Base-by-base conservation (phyloP, 2,797 vertebrate species). In the Chloroceryle amazona region DNA sequence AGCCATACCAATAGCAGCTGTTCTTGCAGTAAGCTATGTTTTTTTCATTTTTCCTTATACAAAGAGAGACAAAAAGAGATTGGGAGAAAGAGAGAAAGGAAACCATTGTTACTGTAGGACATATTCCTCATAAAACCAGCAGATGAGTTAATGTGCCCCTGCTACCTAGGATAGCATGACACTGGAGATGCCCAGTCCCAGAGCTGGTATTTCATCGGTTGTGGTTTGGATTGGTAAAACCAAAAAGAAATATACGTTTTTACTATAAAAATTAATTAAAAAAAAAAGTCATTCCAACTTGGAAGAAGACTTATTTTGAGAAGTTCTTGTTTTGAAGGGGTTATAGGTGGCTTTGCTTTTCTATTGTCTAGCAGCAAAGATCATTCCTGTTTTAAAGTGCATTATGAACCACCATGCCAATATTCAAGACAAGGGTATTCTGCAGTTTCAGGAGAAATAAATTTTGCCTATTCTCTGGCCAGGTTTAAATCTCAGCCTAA, bases 1-100 rank as follows among this genome's bases (percentile, higher is more conserved):
- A 17, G 99, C 99, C 35, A 99, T 99, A 86, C 99, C 99, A 82
- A 99, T 99, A 37, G 99, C 99, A 51, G 99, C 99, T 21, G 99
- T 99, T 47, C 98, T 99, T 33, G 99, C 98, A 91, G 99, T 99
- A 99, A 99, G 99, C 81, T 51, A 23, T 51, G 14, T 4, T 72
- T 57, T 90, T 93, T 76, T 85, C 16, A 74, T 1, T 62, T 90
- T 90, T 93, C 44, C 49, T 51, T 93, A 60, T 33, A 46, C 73
- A 54, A 71, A 44, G 14, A 6, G 29, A 63, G 29, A 49, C 12
- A 18, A 72, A 75, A 70, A 5, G 15, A 35, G 14, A 39, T 8
- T 6, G 16, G 3, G 5, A 35, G 12, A 49, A 49, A 37, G 65
- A 46, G 58, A 44, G 33, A 46, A 75, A 62, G 5, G 20, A 6